Evolutionary conservation across 2,888 invertebrate species (phyloP), one percentile per base, ranked within the genome.

Genomic region (Pheosia tremula): DNA sequence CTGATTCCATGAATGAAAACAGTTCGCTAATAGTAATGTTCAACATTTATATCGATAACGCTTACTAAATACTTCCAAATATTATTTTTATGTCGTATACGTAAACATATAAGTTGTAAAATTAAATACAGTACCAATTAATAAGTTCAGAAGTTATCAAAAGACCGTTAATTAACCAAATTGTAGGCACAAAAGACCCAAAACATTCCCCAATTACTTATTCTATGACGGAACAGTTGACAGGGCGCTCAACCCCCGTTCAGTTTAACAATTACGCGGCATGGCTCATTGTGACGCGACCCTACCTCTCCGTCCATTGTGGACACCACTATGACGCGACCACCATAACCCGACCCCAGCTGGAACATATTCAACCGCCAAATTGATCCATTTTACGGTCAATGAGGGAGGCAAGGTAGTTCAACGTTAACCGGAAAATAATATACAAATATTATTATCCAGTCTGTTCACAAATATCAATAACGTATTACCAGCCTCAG

Each of bases 361-460:
- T 66, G 53, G 64, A 68, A 72, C 68, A 73, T 69, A 78, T 66
- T 63, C 69, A 76, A 71, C 74, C 77, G 74, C 78, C 70, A 72
- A 58, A 61, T 61, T 56, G 58, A 39, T 63, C 62, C 63, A 56
- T 45, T 69, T 66, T 70, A 61, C 58, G 64, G 57, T 61, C 63
- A 37, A 60, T 59, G 61, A 63, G 69, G 71, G 71, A 66, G 81
- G 74, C 72, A 69, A 67, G 78, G 78, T 53, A 78, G 90, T 49
- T 85, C 89, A 83, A 67, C 49, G 63, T 80, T 86, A 62, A 70
- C 63, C 86, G 87, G 91, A 64, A 68, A 79, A 75, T 77, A 74
- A 81, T 86, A 87, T 84, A 91, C 92, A 93, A 93, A 93, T 93
- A 93, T 93, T 93, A 92, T 93, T 93, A 93, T 91, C 91, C 89